These are phyloP conservation scores for Plebejus melissa DNA, from an alignment of 2,888 invertebrate species.

Conservation along the genomic window DNA sequence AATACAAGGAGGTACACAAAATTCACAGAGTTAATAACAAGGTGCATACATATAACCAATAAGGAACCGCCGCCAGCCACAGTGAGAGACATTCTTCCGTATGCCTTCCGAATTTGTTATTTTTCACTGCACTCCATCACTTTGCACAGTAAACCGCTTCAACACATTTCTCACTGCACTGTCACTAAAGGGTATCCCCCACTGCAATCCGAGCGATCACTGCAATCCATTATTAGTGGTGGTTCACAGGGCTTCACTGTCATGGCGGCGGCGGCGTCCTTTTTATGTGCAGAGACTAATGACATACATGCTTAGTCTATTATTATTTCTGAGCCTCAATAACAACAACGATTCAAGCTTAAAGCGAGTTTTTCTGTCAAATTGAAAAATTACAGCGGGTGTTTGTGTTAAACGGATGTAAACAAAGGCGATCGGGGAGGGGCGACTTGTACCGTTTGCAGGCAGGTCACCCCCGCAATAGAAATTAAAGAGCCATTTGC, in stretches of 20 bases:
- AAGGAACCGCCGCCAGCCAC: constrained; percentile 72
- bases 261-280: constrained; percentile 66
- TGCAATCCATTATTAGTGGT: constrained; percentile 67
- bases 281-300: constrained; percentile 52
- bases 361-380: constrained; percentile 40
- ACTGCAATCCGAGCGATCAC: constrained; percentile 76
- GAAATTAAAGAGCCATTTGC: constrained; percentile 28
- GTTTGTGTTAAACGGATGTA: constrained; percentile 34
- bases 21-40: constrained; percentile 42
- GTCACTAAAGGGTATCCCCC: constrained; percentile 59
- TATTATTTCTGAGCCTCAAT: constrained; percentile 40
- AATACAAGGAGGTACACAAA: constrained; percentile 35
- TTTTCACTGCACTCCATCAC: constrained; percentile 61
- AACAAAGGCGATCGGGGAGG: constrained; percentile 37
- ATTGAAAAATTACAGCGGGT: constrained; percentile 31
- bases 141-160: constrained; percentile 52
- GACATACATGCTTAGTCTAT: constrained; percentile 48
- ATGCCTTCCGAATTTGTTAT: constrained; percentile 33
- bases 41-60: constrained; percentile 56
- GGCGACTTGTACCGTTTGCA: constrained; percentile 43
- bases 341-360: constrained; percentile 46
- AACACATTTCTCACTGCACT: constrained; percentile 69
- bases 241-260: constrained; percentile 46
- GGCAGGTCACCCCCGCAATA: constrained; percentile 33
- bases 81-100: constrained; percentile 41